phyloP scores from a whole-genome alignment of 2,113 vertebrate species.

The Donacobius atricapilla region DNA sequence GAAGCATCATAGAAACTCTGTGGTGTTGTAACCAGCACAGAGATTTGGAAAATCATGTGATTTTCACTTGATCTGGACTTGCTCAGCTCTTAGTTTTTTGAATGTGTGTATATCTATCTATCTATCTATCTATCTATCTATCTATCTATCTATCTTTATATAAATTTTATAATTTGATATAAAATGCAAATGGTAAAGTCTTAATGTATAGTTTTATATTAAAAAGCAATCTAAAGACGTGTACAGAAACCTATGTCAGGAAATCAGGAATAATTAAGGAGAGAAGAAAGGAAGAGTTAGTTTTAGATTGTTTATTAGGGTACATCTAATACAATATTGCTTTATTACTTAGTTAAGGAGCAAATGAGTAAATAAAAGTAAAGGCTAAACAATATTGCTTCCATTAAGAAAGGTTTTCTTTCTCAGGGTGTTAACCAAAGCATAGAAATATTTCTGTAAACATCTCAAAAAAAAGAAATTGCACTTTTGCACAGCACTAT shows the following conservation, averaged over 20 bases:
- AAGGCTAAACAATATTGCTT: neutral
- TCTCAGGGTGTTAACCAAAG: neutral
- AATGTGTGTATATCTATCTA: neutral
- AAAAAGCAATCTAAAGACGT: neutral
- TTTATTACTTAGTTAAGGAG: neutral
- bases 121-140: neutral
- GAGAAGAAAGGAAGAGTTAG: neutral
- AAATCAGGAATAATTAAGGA: neutral
- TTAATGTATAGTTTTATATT: neutral
- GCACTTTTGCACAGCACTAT: neutral
- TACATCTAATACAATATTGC: neutral
- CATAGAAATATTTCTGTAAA: neutral
- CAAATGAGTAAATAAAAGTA: neutral
- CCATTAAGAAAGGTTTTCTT: neutral
- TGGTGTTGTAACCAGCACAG: neutral
- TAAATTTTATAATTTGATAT: neutral
- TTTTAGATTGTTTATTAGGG: neutral
- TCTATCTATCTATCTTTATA: neutral
- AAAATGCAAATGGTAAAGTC: neutral
- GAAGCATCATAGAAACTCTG: fast-evolving
- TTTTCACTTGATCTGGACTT: neutral
- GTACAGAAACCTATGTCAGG: neutral
- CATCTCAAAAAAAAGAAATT: neutral
- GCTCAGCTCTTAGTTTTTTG: neutral
- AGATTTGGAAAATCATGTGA: neutral